A percentile compares a stretch with the other conserved stretches of the same genome.
Conservation (phyloP, 1,140 invertebrate species). For the Amyelois transitella region DNA sequence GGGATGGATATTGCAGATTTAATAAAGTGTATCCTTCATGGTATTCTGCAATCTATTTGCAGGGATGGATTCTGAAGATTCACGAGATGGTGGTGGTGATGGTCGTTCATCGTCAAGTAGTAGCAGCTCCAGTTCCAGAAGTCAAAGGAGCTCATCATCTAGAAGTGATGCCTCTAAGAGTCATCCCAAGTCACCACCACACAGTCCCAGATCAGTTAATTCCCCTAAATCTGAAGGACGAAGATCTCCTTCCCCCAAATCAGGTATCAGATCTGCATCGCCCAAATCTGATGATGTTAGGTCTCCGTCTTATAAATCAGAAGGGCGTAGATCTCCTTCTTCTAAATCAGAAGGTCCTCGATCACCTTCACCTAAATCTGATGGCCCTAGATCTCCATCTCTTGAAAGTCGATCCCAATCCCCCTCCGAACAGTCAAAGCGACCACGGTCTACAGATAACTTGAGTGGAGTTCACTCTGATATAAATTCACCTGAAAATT, state of each 20-base stretch:
- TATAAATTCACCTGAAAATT: constrained; percentile 66
- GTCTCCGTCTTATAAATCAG: constrained; percentile 14
- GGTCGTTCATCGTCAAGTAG: constrained; percentile 64
- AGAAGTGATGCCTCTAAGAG: constrained; percentile 52
- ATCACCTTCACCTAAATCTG: constrained; percentile 40
- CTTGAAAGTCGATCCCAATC: constrained; percentile 41
- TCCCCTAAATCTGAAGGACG: constrained; percentile 36
- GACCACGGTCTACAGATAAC: constrained; percentile 46
- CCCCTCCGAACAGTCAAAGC: constrained; percentile 34
- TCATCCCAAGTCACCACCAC: constrained; percentile 45
- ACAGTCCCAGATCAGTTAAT: constrained; percentile 23
- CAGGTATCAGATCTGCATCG: constrained; percentile 38
- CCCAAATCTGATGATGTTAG: constrained; percentile 18
- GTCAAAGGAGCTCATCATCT: constrained; percentile 59
- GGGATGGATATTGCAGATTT: constrained; percentile 30
- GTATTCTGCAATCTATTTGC: constrained; percentile 33
- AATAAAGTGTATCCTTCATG: constrained; percentile 14
- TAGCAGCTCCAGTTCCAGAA: constrained; percentile 67
- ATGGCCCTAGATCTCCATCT: constrained; percentile 30
- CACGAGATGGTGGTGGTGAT: constrained; percentile 59
- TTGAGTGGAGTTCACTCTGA: constrained; percentile 58
- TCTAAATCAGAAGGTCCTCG: background rate
- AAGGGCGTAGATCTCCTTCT: constrained; percentile 33
- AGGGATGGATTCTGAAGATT: constrained; percentile 74
- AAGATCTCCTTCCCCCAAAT: constrained; percentile 36